These are phyloP conservation scores for Chrysomela aeneicollis DNA, from an alignment of 2,888 invertebrate genomes.

Conservation along the genomic window DNA sequence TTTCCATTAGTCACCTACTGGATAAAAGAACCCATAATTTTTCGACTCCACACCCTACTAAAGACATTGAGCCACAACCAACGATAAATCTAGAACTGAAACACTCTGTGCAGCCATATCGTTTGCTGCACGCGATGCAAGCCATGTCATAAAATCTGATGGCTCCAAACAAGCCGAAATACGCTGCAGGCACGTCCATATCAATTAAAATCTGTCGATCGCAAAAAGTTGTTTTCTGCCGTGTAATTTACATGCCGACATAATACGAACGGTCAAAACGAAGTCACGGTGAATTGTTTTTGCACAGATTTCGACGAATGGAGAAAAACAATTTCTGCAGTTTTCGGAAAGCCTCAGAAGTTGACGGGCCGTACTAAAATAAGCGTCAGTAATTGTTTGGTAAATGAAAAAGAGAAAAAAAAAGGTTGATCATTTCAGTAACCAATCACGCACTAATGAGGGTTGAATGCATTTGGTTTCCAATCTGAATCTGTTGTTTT, in stretches of 20 bases:
- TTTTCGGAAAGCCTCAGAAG: neutral
- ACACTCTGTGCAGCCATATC: neutral
- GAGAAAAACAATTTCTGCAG: conserved; percentile 7
- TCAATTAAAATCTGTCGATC: conserved; percentile 29
- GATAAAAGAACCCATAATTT: no score
- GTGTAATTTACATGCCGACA: conserved; percentile 32
- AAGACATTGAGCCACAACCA: neutral
- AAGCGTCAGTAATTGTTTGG: no score
- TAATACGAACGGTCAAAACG: conserved; percentile 23
- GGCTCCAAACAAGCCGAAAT: conserved; percentile 29
- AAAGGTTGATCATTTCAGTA: no score
- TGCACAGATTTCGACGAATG: conserved; percentile 21
- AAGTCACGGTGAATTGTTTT: conserved; percentile 28
- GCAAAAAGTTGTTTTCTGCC: conserved; percentile 29
- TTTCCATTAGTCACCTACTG: no score
- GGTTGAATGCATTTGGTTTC: no score
- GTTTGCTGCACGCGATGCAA: conserved; percentile 14
- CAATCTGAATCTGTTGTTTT: no score
- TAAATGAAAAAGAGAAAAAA: no score
- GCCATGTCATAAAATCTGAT: conserved; percentile 29
- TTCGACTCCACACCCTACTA: neutral
- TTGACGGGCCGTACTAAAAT: no score
- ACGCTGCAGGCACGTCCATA: conserved; percentile 25
- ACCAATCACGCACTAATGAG: no score
- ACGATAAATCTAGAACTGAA: neutral